A percentile compares a stretch with the other conserved stretches of the same genome.
Conservation (phyloP, 2,888 invertebrate genomes). For the Drosophila rellima region DNA sequence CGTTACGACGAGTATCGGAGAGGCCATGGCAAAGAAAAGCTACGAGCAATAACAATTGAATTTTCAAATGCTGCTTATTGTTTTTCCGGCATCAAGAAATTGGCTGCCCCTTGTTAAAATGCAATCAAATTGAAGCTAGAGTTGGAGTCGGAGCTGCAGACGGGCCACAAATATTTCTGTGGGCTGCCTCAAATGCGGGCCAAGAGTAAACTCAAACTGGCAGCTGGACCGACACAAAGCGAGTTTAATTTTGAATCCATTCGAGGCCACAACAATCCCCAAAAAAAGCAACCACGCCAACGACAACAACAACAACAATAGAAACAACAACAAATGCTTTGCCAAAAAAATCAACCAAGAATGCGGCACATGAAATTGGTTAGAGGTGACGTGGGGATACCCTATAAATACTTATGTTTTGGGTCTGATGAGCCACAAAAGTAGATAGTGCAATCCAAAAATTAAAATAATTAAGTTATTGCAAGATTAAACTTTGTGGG, state of each 20-base stretch:
- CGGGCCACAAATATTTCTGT: slow-evolving; percentile 52
- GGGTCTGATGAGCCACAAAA: neutral
- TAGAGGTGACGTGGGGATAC: slow-evolving; percentile 3
- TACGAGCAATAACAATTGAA: slow-evolving; percentile 75
- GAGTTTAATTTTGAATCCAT: slow-evolving; percentile 71
- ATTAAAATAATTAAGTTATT: neutral
- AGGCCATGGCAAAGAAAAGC: slow-evolving; percentile 54
- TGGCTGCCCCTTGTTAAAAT: slow-evolving; percentile 78
- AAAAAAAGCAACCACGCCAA: slow-evolving; percentile 44
- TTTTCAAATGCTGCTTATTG: slow-evolving; percentile 78
- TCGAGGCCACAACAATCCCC: slow-evolving; percentile 58
- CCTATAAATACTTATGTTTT: neutral
- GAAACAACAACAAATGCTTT: slow-evolving; percentile 39
- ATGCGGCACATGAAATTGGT: slow-evolving; percentile 13
- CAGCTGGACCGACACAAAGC: slow-evolving; percentile 47
- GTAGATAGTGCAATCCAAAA: neutral
- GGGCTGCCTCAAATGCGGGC: slow-evolving; percentile 44
- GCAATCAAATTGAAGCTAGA: slow-evolving; percentile 72
- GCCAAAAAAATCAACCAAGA: slow-evolving; percentile 32
- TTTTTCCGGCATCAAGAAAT: slow-evolving; percentile 70
- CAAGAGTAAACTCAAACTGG: slow-evolving; percentile 39
- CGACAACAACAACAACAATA: slow-evolving; percentile 36
- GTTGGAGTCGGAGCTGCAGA: slow-evolving; percentile 30
- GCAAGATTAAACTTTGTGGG: too few relatives aligned
- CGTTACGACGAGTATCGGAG: slow-evolving; percentile 1